A percentile compares a stretch with the other conserved stretches of the same genome.
phyloP scores from a whole-genome alignment of 2,113 vertebrate species.

The Motacilla alba region DNA sequence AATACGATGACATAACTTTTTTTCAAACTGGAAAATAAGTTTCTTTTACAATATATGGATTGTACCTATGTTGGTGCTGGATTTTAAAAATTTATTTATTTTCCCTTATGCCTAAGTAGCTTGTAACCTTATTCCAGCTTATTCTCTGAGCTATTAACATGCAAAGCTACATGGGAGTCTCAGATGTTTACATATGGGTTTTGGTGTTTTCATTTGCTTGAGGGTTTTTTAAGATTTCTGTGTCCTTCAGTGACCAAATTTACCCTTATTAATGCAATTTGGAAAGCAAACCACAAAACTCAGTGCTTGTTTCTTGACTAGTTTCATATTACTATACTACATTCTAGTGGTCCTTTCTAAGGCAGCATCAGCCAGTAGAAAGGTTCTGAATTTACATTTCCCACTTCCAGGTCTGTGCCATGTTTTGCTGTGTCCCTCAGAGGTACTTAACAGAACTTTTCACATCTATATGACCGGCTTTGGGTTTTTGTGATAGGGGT shows the following conservation, averaged over 20 bases:
- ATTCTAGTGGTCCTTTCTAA: background rate
- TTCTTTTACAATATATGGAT: background rate
- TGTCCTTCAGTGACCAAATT: background rate
- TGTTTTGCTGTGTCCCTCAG: background rate
- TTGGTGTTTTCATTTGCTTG: background rate
- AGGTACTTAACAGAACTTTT: background rate
- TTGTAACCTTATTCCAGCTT: background rate
- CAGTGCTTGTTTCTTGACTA: background rate
- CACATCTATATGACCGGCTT: rapidly evolving
- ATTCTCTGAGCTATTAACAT: background rate
- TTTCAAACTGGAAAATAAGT: background rate
- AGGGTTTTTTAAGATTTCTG: background rate
- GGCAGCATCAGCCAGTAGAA: background rate
- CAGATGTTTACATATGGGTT: background rate
- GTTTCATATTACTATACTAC: background rate
- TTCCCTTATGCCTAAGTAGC: background rate
- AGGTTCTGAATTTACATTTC: background rate
- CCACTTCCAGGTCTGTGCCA: background rate
- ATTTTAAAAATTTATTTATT: background rate
- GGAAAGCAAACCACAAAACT: background rate
- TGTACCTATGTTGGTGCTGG: background rate
- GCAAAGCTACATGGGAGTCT: background rate
- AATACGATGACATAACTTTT: background rate
- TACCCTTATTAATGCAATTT: background rate
- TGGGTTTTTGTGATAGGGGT: background rate